Percentiles rank a stretch among this genome's conserved stretches.
Conservation (phyloP, 1,140 invertebrate species). For the Pygmarrhopalites habei region DNA sequence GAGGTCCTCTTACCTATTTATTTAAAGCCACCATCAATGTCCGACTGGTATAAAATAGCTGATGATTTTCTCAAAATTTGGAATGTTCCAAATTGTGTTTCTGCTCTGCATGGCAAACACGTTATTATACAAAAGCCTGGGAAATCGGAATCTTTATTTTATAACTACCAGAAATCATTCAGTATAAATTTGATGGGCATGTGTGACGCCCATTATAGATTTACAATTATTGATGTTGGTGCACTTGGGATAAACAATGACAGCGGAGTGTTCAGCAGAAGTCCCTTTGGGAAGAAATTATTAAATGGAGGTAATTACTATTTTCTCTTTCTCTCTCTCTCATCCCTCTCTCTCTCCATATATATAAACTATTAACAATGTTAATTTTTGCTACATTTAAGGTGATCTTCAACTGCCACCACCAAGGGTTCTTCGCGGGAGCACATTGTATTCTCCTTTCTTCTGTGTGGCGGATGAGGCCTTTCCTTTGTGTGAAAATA, state of each 20-base stretch:
- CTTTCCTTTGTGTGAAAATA: slow-evolving; percentile 38
- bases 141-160: slow-evolving; percentile 37
- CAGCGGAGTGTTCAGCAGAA: slow-evolving; percentile 29
- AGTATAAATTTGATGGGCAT: too few relatives aligned
- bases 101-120: slow-evolving; percentile 43
- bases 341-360: too few relatives aligned
- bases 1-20: neutral
- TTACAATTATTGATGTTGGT: slow-evolving; percentile 40
- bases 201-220: slow-evolving; percentile 26
- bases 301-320: neutral
- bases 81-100: slow-evolving; percentile 40
- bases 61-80: slow-evolving; percentile 5
- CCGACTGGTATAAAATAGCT: neutral
- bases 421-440: neutral
- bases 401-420: neutral
- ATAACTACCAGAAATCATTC: slow-evolving; percentile 41
- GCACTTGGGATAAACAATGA: slow-evolving; percentile 32
- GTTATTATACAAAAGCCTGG: slow-evolving; percentile 36
- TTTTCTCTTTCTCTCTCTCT: too few relatives aligned
- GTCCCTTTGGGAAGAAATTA: slow-evolving; percentile 20
- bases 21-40: neutral
- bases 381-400: too few relatives aligned
- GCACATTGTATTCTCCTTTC: slow-evolving; percentile 19
- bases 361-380: too few relatives aligned
- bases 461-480: slow-evolving; percentile 39